Percentiles rank a stretch among this genome's conserved stretches.
Evolutionary conservation across 2,113 vertebrate genomes (phyloP).

Genomic region (Steatornis caripensis): DNA sequence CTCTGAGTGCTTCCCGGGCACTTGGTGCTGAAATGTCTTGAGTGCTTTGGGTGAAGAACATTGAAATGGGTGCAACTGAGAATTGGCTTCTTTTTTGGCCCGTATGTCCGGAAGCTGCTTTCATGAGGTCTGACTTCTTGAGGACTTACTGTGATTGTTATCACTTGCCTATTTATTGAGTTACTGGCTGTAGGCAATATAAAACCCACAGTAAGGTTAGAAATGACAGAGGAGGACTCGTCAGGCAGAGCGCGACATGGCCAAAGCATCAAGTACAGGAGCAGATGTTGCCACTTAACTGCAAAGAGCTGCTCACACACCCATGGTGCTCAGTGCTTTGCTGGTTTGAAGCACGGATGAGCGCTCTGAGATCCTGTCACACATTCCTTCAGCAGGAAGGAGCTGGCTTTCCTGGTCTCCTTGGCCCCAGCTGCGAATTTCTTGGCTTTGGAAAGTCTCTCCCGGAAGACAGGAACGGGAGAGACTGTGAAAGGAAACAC

Average conservation of each 20-base stretch:
- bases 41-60: not conserved
- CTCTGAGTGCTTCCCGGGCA: not conserved
- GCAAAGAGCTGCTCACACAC: rapidly evolving
- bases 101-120: not conserved
- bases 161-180: not conserved
- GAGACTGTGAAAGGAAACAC: not conserved
- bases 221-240: not conserved
- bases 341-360: not conserved
- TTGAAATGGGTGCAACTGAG: not conserved
- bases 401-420: not conserved
- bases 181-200: not conserved
- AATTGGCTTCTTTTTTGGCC: not conserved
- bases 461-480: not conserved
- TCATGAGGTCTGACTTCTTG: not conserved
- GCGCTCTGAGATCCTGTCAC: not conserved
- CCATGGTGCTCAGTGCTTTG: not conserved
- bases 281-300: not conserved
- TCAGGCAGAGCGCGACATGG: not conserved
- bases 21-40: not conserved
- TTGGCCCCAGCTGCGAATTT: not conserved
- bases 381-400: not conserved
- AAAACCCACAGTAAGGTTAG: not conserved
- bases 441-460: not conserved
- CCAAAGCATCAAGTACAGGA: not conserved
- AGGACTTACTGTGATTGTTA: not conserved